phyloP scores from a whole-genome alignment of 92 coral and sea anemone genomes.

The Phenganax marumi region DNA sequence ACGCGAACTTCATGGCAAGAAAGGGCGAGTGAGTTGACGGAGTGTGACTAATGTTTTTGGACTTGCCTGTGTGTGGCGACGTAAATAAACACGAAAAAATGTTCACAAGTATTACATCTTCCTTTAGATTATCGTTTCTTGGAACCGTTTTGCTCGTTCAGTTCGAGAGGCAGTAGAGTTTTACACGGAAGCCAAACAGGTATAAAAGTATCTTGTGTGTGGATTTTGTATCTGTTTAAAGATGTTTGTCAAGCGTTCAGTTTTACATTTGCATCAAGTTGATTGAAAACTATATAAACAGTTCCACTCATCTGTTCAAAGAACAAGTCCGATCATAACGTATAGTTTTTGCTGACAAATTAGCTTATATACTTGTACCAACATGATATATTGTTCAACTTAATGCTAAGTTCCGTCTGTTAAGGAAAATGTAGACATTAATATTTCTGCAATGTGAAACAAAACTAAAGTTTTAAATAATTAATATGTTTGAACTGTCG shows the following conservation, averaged over 20 bases:
- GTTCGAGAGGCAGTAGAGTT: conserved; percentile 93
- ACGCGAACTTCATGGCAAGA: conserved; percentile 77
- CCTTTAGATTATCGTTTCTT: conserved; percentile 81
- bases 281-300: neutral
- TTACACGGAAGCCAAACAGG: conserved; percentile 95
- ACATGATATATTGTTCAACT: neutral
- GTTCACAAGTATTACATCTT: neutral
- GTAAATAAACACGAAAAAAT: neutral
- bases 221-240: conserved; percentile 14
- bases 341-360: neutral
- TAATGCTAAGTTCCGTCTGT: neutral
- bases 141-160: conserved; percentile 99
- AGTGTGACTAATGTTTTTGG: neutral
- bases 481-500: conserved; percentile 21
- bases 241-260: neutral
- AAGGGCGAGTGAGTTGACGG: conserved; percentile 82
- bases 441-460: neutral
- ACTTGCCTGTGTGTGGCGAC: conserved; percentile 15
- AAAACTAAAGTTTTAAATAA: conserved; percentile 2
- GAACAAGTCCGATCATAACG: neutral
- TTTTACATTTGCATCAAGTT: neutral
- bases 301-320: neutral
- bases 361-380: neutral
- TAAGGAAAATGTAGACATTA: neutral
- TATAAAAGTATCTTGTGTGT: conserved; percentile 23